A percentile compares a stretch with the other conserved stretches of the same genome.
Conservation (phyloP, 2,888 invertebrate species). For the Ormyrus rosae region DNA sequence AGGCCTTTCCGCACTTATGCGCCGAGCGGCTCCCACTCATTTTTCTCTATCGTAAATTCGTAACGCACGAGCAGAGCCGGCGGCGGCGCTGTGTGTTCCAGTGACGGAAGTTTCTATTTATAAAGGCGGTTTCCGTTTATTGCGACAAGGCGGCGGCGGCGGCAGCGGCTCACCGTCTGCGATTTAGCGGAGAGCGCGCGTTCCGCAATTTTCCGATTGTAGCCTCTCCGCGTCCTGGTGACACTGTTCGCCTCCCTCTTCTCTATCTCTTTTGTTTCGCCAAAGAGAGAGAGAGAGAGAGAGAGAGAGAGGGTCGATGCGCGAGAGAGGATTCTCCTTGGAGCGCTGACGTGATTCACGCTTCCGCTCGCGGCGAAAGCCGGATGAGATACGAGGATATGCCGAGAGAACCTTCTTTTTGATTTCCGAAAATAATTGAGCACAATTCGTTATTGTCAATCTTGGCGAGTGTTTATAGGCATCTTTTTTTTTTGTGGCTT, state of each 20-base stretch:
- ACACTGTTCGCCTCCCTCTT: too few species aligned
- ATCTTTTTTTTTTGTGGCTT: not conserved
- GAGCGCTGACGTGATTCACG: slow-evolving; percentile 30
- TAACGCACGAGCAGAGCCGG: slow-evolving; percentile 38
- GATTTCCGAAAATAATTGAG: slow-evolving; percentile 26
- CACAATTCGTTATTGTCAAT: not conserved
- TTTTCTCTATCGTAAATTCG: slow-evolving; percentile 50
- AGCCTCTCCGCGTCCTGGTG: too few species aligned
- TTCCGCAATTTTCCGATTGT: too few species aligned
- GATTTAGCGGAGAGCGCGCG: too few species aligned
- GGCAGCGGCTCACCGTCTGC: too few species aligned
- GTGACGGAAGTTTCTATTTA: slow-evolving; percentile 58
- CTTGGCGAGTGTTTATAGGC: not conserved
- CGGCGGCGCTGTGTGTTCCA: slow-evolving; percentile 4
- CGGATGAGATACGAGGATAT: slow-evolving; percentile 36
- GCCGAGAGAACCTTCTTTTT: not conserved
- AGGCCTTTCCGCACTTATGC: too few species aligned
- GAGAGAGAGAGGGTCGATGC: not conserved
- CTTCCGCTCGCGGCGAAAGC: slow-evolving; percentile 34
- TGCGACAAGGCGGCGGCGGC: slow-evolving; percentile 30
- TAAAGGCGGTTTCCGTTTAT: slow-evolving; percentile 53
- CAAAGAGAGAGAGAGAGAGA: not conserved
- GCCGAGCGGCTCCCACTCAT: too few species aligned
- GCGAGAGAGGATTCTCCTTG: not conserved
- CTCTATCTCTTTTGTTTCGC: too few species aligned